phyloP scores from a whole-genome alignment of 2,888 invertebrate genomes.

The Ormyrus pomaceus region DNA sequence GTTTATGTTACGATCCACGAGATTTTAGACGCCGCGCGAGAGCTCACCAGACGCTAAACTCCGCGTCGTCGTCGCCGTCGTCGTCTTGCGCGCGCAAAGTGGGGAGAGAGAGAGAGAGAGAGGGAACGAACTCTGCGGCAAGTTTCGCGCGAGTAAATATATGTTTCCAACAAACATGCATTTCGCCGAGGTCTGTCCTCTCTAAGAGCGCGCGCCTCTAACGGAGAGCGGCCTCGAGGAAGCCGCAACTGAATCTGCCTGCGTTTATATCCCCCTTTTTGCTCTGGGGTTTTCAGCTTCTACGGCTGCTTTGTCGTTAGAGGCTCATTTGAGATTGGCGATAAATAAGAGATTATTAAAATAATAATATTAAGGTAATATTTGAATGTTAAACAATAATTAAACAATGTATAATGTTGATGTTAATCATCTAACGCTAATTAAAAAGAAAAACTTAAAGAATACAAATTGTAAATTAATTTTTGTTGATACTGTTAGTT shows the following conservation, averaged over 20 bases:
- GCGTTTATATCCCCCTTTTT: neutral
- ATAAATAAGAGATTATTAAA: too few relatives aligned
- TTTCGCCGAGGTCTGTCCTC: neutral
- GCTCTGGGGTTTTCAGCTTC: neutral
- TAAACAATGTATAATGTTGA: too few relatives aligned
- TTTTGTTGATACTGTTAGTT: neutral
- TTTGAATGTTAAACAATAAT: too few relatives aligned
- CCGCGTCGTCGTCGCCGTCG: neutral
- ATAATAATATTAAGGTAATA: too few relatives aligned
- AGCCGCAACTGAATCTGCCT: neutral
- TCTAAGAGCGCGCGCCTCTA: neutral
- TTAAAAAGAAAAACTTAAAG: too few relatives aligned
- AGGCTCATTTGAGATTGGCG: too few relatives aligned
- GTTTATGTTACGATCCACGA: conserved; percentile 13
- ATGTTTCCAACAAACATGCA: conserved; percentile 25
- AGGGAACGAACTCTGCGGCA: neutral
- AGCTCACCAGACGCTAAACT: conserved; percentile 17
- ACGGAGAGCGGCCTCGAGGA: neutral
- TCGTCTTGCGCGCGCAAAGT: too few relatives aligned
- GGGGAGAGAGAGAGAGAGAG: too few relatives aligned
- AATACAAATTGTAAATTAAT: too few relatives aligned
- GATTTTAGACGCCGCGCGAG: conserved; percentile 16
- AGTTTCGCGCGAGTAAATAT: conserved; percentile 33
- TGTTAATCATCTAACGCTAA: too few relatives aligned
- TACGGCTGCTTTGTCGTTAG: too few relatives aligned